Percentiles rank a stretch among this genome's conserved stretches.
These are phyloP conservation scores for Hirtodrosophila duncani DNA, from an alignment of 2,888 invertebrate species.

Conservation along the genomic window DNA sequence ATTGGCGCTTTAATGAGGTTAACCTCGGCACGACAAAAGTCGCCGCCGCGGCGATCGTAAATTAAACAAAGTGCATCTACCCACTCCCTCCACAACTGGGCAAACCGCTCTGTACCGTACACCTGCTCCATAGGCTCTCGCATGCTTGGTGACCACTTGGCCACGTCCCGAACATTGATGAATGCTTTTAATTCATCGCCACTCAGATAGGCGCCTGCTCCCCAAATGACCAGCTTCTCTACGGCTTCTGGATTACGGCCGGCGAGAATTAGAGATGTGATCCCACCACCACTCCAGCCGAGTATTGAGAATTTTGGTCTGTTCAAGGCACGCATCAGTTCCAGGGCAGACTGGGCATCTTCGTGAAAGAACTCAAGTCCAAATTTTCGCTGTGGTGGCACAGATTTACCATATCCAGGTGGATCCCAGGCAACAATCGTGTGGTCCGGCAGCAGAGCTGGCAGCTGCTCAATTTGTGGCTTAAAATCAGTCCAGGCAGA, in stretches of 20 bases:
- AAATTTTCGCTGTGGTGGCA: slow-evolving; percentile 87
- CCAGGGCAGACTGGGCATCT: slow-evolving; percentile 85
- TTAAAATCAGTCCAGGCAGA: slow-evolving; percentile 90
- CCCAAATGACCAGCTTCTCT: slow-evolving; percentile 87
- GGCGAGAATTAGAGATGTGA: slow-evolving; percentile 87
- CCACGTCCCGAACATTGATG: slow-evolving; percentile 85
- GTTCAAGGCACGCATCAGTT: slow-evolving; percentile 86
- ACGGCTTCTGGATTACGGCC: slow-evolving; percentile 84
- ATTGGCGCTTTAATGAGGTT: slow-evolving; percentile 86
- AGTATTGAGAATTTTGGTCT: slow-evolving; percentile 85
- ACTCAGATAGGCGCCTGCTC: slow-evolving; percentile 86
- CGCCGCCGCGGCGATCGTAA: slow-evolving; percentile 82
- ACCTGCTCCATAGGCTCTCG: slow-evolving; percentile 84
- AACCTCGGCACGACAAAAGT: slow-evolving; percentile 85
- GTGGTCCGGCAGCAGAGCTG: slow-evolving; percentile 75
- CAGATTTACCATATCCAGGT: slow-evolving; percentile 90
- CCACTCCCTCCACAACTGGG: slow-evolving; percentile 86
- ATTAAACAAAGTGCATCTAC: slow-evolving; percentile 82
- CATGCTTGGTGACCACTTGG: slow-evolving; percentile 89
- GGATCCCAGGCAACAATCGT: slow-evolving; percentile 86
- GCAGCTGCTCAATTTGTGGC: slow-evolving; percentile 84
- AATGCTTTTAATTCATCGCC: slow-evolving; percentile 83
- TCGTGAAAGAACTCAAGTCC: slow-evolving; percentile 84
- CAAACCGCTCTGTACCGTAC: slow-evolving; percentile 86
- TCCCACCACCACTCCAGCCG: slow-evolving; percentile 95